phyloP scores from a whole-genome alignment of 1,140 invertebrate genomes.

The Zaprionus davidi region DNA sequence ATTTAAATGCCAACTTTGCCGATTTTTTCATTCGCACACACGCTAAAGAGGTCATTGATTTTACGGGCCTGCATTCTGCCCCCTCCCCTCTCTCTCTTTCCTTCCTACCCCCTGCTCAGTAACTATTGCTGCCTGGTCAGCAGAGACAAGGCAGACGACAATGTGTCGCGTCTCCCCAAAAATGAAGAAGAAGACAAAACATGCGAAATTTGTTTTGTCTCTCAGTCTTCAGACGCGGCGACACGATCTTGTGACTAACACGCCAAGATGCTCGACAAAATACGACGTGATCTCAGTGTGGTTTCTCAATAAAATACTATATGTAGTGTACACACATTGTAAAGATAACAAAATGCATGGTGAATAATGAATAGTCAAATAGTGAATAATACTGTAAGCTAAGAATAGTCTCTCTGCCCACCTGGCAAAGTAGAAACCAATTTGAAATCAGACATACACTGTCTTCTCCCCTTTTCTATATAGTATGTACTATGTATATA shows the following conservation, averaged over 20 bases:
- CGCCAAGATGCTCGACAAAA: conserved; percentile 6
- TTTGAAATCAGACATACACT: neutral
- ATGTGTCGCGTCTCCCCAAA: conserved; percentile 15
- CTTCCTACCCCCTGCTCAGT: no score
- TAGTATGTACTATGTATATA: neutral
- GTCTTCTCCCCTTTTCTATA: neutral
- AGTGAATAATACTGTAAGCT: neutral
- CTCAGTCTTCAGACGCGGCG: conserved; percentile 6
- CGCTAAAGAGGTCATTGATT: conserved; percentile 75
- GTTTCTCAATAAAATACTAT: conserved; percentile 5
- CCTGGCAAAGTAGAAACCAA: neutral
- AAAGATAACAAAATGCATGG: conserved; percentile 4
- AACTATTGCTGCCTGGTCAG: conserved; percentile 12
- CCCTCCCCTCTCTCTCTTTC: neutral
- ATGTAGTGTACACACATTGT: neutral
- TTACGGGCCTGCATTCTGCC: conserved; percentile 28
- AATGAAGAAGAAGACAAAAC: conserved; percentile 29
- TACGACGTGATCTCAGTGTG: neutral
- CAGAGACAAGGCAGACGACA: conserved; percentile 13
- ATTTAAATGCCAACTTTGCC: conserved; percentile 67
- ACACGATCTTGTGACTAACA: conserved; percentile 22
- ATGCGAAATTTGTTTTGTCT: conserved; percentile 43
- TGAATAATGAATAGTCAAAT: neutral
- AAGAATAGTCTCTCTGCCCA: neutral
- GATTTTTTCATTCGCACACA: conserved; percentile 15